Conservation (phyloP, 2,888 invertebrate species). For the Thymelicus lineola region DNA sequence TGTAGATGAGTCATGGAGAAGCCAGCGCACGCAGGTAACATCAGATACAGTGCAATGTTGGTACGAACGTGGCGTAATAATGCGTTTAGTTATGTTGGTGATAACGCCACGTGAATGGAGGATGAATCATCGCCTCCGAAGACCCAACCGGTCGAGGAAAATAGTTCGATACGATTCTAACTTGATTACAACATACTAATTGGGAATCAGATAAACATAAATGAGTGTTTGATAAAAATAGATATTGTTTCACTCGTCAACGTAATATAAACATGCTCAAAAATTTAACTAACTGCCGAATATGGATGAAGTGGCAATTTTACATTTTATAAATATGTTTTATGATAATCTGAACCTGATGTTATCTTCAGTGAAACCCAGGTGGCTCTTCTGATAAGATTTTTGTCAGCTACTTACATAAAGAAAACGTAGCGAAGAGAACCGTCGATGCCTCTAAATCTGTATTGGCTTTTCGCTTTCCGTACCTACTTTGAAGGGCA, state of each 20-base stretch:
- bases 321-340: too few relatives aligned
- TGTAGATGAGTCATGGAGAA: slow-evolving; percentile 72
- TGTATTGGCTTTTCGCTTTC: too few relatives aligned
- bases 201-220: slow-evolving; percentile 6
- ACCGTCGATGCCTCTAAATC: too few relatives aligned
- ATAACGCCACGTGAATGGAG: slow-evolving; percentile 77
- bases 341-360: too few relatives aligned
- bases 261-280: too few relatives aligned
- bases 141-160: slow-evolving; percentile 35
- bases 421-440: too few relatives aligned
- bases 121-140: slow-evolving; percentile 62
- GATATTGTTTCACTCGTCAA: slow-evolving; percentile 7
- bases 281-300: too few relatives aligned
- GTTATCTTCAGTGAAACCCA: too few relatives aligned
- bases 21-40: slow-evolving; percentile 77
- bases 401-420: too few relatives aligned
- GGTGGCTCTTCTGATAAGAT: too few relatives aligned
- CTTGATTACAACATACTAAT: slow-evolving; percentile 18
- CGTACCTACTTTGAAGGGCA: too few relatives aligned
- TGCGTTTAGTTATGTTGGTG: slow-evolving; percentile 58
- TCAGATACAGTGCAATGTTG: slow-evolving; percentile 53
- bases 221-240: slow-evolving; percentile 15
- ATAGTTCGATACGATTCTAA: slow-evolving; percentile 3
- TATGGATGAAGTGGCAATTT: too few relatives aligned
- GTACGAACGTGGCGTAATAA: slow-evolving; percentile 54